A percentile compares a stretch with the other conserved stretches of the same genome.
These are phyloP conservation scores for Miichthys miiuy DNA, from an alignment of 2,797 vertebrate species.

Conservation along the genomic window DNA sequence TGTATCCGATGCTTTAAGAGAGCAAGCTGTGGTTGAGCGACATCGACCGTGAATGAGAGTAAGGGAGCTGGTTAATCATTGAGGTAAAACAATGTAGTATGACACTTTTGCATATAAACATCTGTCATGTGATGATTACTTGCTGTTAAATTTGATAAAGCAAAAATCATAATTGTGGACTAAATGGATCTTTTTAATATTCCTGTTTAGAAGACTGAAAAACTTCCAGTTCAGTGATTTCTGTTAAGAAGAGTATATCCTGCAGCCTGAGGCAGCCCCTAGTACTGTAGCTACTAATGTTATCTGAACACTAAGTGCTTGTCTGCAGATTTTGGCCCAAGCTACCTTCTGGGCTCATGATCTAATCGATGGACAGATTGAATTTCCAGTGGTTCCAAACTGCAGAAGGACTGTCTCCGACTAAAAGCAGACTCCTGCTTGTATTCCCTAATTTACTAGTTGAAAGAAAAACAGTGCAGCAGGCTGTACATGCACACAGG, in stretches of 20 bases:
- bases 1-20: too few species aligned
- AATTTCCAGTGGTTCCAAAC: slow-evolving; percentile 48
- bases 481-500: not conserved
- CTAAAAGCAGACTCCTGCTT: slow-evolving; percentile 24
- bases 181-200: not conserved
- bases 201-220: not conserved
- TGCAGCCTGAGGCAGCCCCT: slow-evolving; percentile 20
- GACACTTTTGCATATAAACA: not conserved
- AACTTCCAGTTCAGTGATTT: not conserved
- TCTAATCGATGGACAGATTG: slow-evolving; percentile 52
- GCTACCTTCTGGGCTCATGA: slow-evolving; percentile 25
- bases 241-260: slow-evolving; percentile 10
- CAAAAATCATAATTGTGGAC: not conserved
- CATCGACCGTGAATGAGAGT: not conserved
- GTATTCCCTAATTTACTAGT: slow-evolving; percentile 17
- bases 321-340: slow-evolving; percentile 34
- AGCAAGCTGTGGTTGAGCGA: too few species aligned
- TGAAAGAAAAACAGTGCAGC: slow-evolving; percentile 12
- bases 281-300: slow-evolving; percentile 30
- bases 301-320: slow-evolving; percentile 57
- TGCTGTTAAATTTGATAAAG: not conserved
- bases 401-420: slow-evolving; percentile 21
- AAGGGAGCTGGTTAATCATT: too few species aligned
- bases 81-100: not conserved
- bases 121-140: not conserved